Evolutionary conservation across 2,113 vertebrate species (phyloP).

Genomic region (Columba janthina): DNA sequence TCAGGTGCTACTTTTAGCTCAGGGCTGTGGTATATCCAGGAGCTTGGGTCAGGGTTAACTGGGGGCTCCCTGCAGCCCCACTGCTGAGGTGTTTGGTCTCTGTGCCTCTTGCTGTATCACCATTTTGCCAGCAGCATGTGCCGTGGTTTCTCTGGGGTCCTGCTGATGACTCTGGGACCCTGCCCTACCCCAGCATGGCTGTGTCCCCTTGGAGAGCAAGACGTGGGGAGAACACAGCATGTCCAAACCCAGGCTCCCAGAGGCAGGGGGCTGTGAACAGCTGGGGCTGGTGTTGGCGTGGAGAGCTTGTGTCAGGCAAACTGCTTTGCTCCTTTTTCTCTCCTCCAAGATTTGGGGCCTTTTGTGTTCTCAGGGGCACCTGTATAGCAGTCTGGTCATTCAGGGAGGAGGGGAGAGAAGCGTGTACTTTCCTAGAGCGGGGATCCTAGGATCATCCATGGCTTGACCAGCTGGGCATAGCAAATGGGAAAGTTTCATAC

Average conservation of each 20-base stretch:
- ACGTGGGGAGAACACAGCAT: fast-evolving
- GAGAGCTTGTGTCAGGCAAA: neutral
- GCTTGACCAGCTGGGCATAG: neutral
- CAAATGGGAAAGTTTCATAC: neutral
- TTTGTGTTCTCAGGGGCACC: neutral
- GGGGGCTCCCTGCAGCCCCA: neutral
- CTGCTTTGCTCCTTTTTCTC: neutral
- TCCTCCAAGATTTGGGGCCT: neutral
- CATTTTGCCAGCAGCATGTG: neutral
- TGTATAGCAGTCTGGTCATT: neutral
- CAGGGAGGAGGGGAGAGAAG: neutral
- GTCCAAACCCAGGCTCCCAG: neutral
- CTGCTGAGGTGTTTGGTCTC: neutral
- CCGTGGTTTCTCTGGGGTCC: neutral
- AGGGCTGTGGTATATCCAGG: neutral
- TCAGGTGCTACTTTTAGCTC: slow-evolving; percentile 42
- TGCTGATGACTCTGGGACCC: neutral
- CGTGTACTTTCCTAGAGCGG: neutral
- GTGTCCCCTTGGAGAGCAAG: neutral
- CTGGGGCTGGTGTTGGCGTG: neutral
- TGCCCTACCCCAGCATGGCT: fast-evolving
- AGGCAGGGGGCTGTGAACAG: neutral
- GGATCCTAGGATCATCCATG: neutral
- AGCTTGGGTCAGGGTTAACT: neutral
- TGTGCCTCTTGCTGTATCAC: fast-evolving